A percentile compares a stretch with the other conserved stretches of the same genome.
Evolutionary conservation across 2,888 invertebrate species (phyloP).

Genomic region (Fragum fragum): DNA sequence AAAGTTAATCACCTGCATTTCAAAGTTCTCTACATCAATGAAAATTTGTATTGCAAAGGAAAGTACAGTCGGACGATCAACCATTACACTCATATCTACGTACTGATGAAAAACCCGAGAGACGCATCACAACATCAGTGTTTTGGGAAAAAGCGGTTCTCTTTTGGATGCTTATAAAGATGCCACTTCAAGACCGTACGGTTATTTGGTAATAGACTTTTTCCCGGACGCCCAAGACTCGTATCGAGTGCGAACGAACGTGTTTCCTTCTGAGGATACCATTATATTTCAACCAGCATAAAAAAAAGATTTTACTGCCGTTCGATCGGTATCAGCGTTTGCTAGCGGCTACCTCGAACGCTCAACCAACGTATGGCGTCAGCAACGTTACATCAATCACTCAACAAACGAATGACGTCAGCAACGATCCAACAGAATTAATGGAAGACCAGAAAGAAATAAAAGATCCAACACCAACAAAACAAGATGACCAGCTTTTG

Average conservation of each 20-base stretch:
- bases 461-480: too few species aligned
- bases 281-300: conserved; percentile 27
- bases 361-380: too few species aligned
- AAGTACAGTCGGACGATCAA: too few species aligned
- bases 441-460: too few species aligned
- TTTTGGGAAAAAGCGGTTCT: conserved; percentile 25
- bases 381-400: too few species aligned
- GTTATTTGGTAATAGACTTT: conserved; percentile 40
- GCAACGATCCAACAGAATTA: too few species aligned
- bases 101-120: too few species aligned
- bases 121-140: conserved; percentile 39
- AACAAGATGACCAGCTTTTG: too few species aligned
- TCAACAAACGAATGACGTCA: too few species aligned
- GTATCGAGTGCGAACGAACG: conserved; percentile 27
- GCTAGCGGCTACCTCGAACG: too few species aligned
- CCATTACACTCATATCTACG: conserved; percentile 35
- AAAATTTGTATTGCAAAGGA: conserved; percentile 44
- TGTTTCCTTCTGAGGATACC: conserved; percentile 36
- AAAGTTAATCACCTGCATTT: conserved; percentile 35
- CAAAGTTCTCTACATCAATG: conserved; percentile 36
- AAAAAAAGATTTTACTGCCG: conserved; percentile 29
- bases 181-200: conserved; percentile 34
- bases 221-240: conserved; percentile 25
- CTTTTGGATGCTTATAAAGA: conserved; percentile 41
- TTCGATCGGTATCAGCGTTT: conserved; percentile 32